Percentiles rank a stretch among this genome's conserved stretches.
Conservation (phyloP, 2,888 invertebrate species). For the Heteropelma amictum region DNA sequence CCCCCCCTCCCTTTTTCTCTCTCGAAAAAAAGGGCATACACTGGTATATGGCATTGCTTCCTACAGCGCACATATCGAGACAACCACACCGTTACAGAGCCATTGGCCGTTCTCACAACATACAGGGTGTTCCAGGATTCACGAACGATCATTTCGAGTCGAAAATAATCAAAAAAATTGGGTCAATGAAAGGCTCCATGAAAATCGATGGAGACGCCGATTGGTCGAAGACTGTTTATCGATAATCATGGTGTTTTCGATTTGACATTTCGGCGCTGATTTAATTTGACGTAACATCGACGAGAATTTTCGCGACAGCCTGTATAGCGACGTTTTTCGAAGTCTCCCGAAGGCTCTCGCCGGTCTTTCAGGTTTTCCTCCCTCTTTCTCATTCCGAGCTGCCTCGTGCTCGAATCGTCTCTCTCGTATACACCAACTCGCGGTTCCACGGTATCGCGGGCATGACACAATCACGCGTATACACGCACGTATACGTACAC, state of each 20-base stretch:
- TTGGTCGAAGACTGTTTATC: too few species aligned
- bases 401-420: not conserved
- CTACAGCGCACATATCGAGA: constrained; percentile 13
- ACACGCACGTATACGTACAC: constrained; percentile 17
- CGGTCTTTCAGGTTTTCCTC: constrained; percentile 56
- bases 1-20: not conserved
- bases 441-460: constrained; percentile 5
- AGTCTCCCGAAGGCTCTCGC: constrained; percentile 36
- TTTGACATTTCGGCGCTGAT: too few species aligned
- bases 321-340: constrained; percentile 37
- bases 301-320: too few species aligned
- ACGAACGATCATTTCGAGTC: too few species aligned
- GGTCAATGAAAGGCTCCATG: too few species aligned
- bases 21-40: not conserved
- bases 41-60: not conserved
- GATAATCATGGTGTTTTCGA: too few species aligned
- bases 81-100: constrained; percentile 30
- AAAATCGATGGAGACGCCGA: too few species aligned
- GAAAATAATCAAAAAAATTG: too few species aligned
- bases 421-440: not conserved
- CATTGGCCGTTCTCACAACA: constrained; percentile 23
- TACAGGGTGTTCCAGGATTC: too few species aligned
- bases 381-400: constrained; percentile 35
- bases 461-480: constrained; percentile 26
- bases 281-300: too few species aligned